Evolutionary conservation across 2,113 vertebrate genomes (phyloP).

Genomic region (Datnioides undecimradiatus): DNA sequence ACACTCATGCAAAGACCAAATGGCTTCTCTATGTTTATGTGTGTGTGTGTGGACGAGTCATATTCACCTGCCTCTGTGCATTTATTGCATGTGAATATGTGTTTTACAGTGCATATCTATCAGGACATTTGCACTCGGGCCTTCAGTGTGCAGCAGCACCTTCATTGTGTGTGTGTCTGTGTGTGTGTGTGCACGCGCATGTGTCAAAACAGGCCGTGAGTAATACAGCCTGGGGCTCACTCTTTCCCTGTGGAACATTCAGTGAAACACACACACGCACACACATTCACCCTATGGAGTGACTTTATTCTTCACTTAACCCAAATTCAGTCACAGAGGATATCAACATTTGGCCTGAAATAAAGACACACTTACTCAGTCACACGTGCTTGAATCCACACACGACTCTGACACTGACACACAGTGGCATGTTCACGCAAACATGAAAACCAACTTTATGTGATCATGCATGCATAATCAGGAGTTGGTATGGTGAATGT

Average conservation of each 20-base stretch:
- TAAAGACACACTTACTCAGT: slow-evolving; percentile 15
- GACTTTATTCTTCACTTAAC: slow-evolving; percentile 69
- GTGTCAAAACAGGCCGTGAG: slow-evolving; percentile 56
- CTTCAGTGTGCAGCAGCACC: background rate
- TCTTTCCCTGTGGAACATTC: slow-evolving; percentile 64
- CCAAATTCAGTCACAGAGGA: slow-evolving; percentile 62
- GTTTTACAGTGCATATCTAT: slow-evolving; percentile 20
- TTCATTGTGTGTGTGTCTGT: slow-evolving; percentile 12
- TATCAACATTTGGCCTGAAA: slow-evolving; percentile 44
- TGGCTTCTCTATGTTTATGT: slow-evolving; percentile 14
- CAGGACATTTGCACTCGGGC: slow-evolving; percentile 19
- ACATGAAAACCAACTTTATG: slow-evolving; percentile 11
- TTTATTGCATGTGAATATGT: slow-evolving; percentile 30
- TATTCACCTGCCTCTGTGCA: slow-evolving; percentile 10
- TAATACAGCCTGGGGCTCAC: slow-evolving; percentile 62
- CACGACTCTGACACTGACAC: background rate
- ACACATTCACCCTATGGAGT: slow-evolving; percentile 26
- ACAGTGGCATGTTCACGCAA: background rate
- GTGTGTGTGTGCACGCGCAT: slow-evolving; percentile 7
- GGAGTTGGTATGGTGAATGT: slow-evolving; percentile 33
- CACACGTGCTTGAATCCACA: slow-evolving; percentile 7
- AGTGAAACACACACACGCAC: slow-evolving; percentile 25
- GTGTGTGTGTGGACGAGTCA: background rate
- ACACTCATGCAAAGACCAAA: background rate
- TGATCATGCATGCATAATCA: slow-evolving; percentile 37